Evolutionary conservation across 1,140 invertebrate genomes (phyloP).

Genomic region (Ctenoplectra terminalis): DNA sequence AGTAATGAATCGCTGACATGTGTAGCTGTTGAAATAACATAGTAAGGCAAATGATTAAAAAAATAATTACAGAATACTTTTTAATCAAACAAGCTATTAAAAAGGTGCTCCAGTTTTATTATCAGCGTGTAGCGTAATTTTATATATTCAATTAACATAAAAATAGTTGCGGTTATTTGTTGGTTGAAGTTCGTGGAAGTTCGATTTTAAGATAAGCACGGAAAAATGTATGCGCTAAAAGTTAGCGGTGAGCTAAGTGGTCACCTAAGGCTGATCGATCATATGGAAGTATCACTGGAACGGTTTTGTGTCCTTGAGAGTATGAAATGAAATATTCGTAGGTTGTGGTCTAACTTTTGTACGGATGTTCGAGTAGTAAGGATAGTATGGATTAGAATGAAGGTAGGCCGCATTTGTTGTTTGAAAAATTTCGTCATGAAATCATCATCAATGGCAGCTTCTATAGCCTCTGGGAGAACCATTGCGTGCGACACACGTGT

Average conservation of each 20-base stretch:
- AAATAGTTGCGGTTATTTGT: too few relatives aligned
- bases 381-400: conserved; percentile 7
- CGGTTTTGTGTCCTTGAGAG: conserved; percentile 52
- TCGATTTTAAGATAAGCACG: conserved; percentile 9
- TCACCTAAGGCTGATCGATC: conserved; percentile 45
- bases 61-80: too few relatives aligned
- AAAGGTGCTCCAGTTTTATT: too few relatives aligned
- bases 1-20: too few relatives aligned
- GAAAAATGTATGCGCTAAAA: background rate
- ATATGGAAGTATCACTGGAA: conserved; percentile 41
- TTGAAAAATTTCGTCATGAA: conserved; percentile 21
- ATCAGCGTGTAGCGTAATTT: background rate
- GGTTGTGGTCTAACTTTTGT: conserved; percentile 48
- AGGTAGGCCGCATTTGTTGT: background rate
- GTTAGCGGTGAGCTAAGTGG: background rate
- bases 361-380: conserved; percentile 48
- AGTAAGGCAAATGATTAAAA: too few relatives aligned
- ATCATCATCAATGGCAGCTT: conserved; percentile 7
- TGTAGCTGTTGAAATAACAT: too few relatives aligned
- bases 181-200: background rate
- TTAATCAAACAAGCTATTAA: too few relatives aligned
- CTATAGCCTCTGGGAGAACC: conserved; percentile 24
- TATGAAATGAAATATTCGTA: conserved; percentile 64
- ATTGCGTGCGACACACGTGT: conserved; percentile 18
- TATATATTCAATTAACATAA: too few relatives aligned